Evolutionary conservation across 2,113 vertebrate species (phyloP).

Genomic region (Monarcha castaneiventris): DNA sequence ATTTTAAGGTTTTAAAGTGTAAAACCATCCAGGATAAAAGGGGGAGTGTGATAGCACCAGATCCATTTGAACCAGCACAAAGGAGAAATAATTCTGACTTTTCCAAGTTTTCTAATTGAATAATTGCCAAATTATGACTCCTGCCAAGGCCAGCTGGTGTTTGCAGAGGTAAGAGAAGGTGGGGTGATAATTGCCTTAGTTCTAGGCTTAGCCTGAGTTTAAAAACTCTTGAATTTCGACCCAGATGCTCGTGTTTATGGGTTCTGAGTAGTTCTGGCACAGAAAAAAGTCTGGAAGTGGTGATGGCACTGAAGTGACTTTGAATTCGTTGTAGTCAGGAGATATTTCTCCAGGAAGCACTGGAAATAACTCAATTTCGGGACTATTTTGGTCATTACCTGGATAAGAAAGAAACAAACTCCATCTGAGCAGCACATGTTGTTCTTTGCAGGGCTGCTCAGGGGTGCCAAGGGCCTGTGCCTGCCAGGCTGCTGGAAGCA

Average conservation of each 20-base stretch:
- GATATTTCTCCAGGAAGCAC: neutral
- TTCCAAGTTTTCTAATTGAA: neutral
- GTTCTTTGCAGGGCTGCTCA: neutral
- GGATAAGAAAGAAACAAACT: neutral
- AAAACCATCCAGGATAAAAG: neutral
- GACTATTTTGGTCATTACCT: neutral
- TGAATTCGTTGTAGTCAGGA: neutral
- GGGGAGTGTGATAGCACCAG: accelerated
- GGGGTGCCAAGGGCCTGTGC: neutral
- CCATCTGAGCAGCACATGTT: neutral
- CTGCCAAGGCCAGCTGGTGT: neutral
- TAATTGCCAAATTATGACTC: neutral
- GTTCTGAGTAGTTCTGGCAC: neutral
- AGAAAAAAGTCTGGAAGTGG: neutral
- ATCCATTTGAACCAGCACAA: neutral
- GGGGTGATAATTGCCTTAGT: neutral
- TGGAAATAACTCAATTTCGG: neutral
- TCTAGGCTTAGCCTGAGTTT: neutral
- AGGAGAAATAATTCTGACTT: neutral
- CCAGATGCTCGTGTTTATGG: neutral
- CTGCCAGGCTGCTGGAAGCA: neutral
- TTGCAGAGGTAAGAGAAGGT: neutral
- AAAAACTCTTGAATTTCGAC: neutral
- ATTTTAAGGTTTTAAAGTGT: neutral
- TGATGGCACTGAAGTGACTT: neutral